phyloP scores from a whole-genome alignment of 30 jellyfish, hydroid and myxozoan genomes.

The Turritopsis rubra region DNA sequence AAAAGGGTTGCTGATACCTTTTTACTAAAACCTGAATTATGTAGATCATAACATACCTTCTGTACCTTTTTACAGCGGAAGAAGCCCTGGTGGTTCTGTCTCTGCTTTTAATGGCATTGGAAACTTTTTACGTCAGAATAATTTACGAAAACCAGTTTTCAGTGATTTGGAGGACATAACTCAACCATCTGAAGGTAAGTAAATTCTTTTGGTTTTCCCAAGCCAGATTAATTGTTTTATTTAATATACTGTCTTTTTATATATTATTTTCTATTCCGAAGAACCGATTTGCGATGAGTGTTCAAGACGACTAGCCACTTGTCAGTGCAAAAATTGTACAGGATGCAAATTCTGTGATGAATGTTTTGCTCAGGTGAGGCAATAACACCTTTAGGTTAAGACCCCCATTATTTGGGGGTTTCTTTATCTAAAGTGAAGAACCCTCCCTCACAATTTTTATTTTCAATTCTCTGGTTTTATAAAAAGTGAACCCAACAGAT shows the following conservation, averaged over 20 bases:
- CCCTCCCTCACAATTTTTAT: not conserved
- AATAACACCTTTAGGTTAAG: not conserved
- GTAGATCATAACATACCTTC: too few species aligned
- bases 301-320: slow-evolving; percentile 34
- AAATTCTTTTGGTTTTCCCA: too few species aligned
- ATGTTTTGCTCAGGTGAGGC: slow-evolving; percentile 46
- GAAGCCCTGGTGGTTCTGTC: slow-evolving; percentile 11
- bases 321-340: slow-evolving; percentile 55
- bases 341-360: slow-evolving; percentile 48
- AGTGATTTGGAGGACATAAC: not conserved
- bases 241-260: not conserved
- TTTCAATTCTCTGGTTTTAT: not conserved
- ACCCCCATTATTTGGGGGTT: not conserved
- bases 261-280: not conserved
- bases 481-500: not conserved
- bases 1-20: too few species aligned
- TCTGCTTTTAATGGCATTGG: slow-evolving; percentile 4
- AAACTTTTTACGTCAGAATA: not conserved
- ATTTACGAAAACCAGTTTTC: not conserved
- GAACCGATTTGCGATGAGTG: slow-evolving; percentile 45
- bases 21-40: too few species aligned
- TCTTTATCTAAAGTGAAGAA: too few species aligned
- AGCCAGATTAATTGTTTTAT: too few species aligned
- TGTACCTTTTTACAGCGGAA: not conserved
- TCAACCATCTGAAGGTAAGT: not conserved